Conservation (phyloP, 2,888 invertebrate species). For the Dicyrtomina minuta region DNA sequence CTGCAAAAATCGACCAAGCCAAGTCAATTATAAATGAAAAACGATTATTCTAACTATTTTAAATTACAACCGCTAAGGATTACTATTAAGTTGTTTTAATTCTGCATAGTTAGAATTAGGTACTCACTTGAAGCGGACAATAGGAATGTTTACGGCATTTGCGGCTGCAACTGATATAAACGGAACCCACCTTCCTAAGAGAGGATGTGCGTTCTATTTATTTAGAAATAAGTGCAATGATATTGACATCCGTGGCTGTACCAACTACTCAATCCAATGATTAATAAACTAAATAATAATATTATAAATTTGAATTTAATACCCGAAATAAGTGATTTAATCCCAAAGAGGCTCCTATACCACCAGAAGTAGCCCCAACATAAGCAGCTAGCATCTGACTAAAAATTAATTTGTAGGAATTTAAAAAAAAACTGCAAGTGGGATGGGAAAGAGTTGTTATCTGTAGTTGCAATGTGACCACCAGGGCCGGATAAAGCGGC, state of each 20-base stretch:
- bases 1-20: slow-evolving; percentile 51
- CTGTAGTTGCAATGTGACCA: too few relatives aligned
- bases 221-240: too few relatives aligned
- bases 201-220: slow-evolving; percentile 70
- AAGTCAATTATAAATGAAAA: background rate
- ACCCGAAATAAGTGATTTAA: slow-evolving; percentile 80
- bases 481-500: too few relatives aligned
- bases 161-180: slow-evolving; percentile 94
- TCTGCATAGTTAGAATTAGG: too few relatives aligned
- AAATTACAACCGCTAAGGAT: too few relatives aligned
- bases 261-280: too few relatives aligned
- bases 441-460: too few relatives aligned
- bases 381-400: slow-evolving; percentile 80
- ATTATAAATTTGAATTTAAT: too few relatives aligned
- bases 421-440: too few relatives aligned
- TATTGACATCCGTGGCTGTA: too few relatives aligned
- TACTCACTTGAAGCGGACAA: slow-evolving; percentile 64
- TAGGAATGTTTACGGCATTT: slow-evolving; percentile 96
- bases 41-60: background rate
- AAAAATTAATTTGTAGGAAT: slow-evolving; percentile 11
- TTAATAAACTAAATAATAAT: too few relatives aligned
- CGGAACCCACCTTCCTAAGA: slow-evolving; percentile 86
- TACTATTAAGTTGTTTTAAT: too few relatives aligned
- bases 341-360: slow-evolving; percentile 55
- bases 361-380: slow-evolving; percentile 84